Base-by-base conservation (phyloP, 2,888 invertebrate genomes). In the Cosmia trapezina region DNA sequence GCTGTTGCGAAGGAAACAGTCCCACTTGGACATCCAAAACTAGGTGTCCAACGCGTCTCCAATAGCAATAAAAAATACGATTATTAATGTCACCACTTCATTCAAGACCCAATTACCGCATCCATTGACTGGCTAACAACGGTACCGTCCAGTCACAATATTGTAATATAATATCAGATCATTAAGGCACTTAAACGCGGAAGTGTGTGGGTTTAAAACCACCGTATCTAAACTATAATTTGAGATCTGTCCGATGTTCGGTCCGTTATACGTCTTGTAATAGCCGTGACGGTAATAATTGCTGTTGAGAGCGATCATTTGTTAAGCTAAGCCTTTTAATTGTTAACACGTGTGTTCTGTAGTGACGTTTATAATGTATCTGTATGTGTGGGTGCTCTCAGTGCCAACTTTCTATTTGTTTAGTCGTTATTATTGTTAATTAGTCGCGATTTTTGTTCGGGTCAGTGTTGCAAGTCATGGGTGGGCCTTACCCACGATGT, bases 151-250 rank as follows among this genome's bases (percentile, higher is more conserved):
- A 89, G 91, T 92, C 93, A 93, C 91, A 93, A 93, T 93, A 94
- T 93, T 92, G 93, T 94, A 94, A 94, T 92, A 93, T 93, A 94
- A 95, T 95, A 95, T 93, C 92, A 91, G 93, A 93, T 93, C 94
- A 95, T 96, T 95, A 95, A 92, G 89, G 89, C 92, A 92, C 89
- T 93, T 91, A 90, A 92, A 94, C 91, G 91, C 94, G 96, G 96
- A 96, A 96, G 93, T 94, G 96, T 95, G 96, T 96, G 96, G 96
- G 96, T 94, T 96, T 96, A 89, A 95, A 95, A 96, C 91, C 94
- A 94, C 95, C 96, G 94, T 94, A 93, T 90, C 96, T 88, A 96
- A 96, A 95, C 93, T 95, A 95, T 96, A 96, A 96, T 96, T 95
- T 93, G 94, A 95, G 90, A 89, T 93, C 92, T 91, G 92, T 92